Evolutionary conservation across 1,140 invertebrate genomes (phyloP), one percentile per base, ranked within the genome.

Genomic region (Drosophila sulfurigaster): DNA sequence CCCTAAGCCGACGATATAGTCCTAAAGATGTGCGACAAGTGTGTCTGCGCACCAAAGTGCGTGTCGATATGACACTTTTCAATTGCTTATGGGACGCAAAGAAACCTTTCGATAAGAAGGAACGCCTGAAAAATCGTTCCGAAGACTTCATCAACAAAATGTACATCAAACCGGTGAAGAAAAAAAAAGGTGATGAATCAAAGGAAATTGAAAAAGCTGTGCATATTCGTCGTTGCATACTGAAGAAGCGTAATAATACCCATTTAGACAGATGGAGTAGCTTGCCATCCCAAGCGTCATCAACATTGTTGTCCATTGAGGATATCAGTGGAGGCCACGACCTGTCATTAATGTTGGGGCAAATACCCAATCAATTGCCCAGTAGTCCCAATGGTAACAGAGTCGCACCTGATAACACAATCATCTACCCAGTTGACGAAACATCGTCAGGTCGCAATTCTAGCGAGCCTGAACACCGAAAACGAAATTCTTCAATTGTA

Each of bases 41-140:
- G 0, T 87, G 83, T 41, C 10, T 67, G 10, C 69, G 79, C 5
- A 82, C 79, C 1, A 87, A 88, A 11, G 20, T 74, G 0, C 48
- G 60, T 3, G 82, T 87, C 0, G 25, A 72, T 0, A 87, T 87
- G 82, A 57, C 59, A 0, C 15, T 52, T 0, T 48, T 57, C 4
- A 87, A 87, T 13, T 65, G 60, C 11, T 32, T 88, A 0, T 75
- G 58, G 46, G 83, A 88, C 1, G 79, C 77, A 5, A 87, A 82
- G 7, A 49, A 45, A 7, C 51, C 66, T 0, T 25, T 87, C 0
- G 51, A 64, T 0, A 30, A 10, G 3, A 77, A 72, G 16, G 65
- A 60, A 1, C 79, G 79, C 0, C 10, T 87, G 6, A 20, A 6
- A 0, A 74, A 78, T 2, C 63, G 49, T 3, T 80, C 82, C 0